Percentiles rank a stretch among this genome's conserved stretches.
These are phyloP conservation scores for Dipodomys merriami DNA, from an alignment of 2,113 vertebrate species.

Conservation along the genomic window DNA sequence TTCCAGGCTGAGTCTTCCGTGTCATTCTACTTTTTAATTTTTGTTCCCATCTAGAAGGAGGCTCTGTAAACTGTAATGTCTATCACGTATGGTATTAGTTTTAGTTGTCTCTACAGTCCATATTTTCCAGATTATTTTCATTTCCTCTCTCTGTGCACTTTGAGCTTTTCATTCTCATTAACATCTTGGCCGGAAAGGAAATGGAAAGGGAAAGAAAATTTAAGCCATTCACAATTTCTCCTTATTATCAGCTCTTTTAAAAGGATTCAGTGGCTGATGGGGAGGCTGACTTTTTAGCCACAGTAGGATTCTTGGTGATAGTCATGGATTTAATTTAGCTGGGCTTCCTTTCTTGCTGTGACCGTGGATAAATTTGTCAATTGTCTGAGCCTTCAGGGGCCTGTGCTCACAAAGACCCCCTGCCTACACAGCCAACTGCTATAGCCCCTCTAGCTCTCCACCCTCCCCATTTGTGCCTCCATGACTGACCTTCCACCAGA, in stretches of 20 bases:
- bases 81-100: background rate
- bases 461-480: background rate
- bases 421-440: background rate
- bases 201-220: slow-evolving; percentile 46
- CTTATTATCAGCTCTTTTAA: slow-evolving; percentile 57
- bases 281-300: slow-evolving; percentile 55
- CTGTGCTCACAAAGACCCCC: background rate
- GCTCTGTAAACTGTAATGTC: background rate
- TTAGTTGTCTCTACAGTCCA: background rate
- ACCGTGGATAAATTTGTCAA: slow-evolving; percentile 7
- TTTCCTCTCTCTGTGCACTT: background rate
- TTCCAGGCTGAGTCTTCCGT: background rate
- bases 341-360: slow-evolving; percentile 27
- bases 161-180: slow-evolving; percentile 61
- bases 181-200: slow-evolving; percentile 55
- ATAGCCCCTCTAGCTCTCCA: background rate
- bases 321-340: slow-evolving; percentile 53
- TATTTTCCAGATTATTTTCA: slow-evolving; percentile 27
- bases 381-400: background rate
- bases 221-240: slow-evolving; percentile 21
- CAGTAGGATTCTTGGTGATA: background rate
- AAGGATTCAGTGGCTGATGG: slow-evolving; percentile 24
- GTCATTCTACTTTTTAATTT: background rate
- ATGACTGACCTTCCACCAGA: background rate
- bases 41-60: background rate